These are phyloP conservation scores for Aplodontia rufa DNA, from an alignment of 2,113 vertebrate genomes.

Conservation along the genomic window DNA sequence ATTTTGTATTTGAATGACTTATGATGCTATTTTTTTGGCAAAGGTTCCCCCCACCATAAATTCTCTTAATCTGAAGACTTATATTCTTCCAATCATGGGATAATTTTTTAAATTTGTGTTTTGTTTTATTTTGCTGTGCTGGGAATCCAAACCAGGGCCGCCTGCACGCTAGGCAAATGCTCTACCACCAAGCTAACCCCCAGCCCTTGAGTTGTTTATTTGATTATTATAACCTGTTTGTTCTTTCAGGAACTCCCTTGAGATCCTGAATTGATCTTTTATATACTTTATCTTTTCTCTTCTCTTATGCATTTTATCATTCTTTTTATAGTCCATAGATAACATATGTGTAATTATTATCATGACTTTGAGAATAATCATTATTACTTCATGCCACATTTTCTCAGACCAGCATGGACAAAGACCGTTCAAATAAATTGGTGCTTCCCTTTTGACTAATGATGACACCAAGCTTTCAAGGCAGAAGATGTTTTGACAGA, in stretches of 20 bases:
- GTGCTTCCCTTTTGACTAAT: not conserved
- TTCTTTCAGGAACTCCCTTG: constrained; percentile 5
- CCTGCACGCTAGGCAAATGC: too few species aligned
- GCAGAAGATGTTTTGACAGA: not conserved
- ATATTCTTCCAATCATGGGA: not conserved
- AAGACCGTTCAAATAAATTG: not conserved
- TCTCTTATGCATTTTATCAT: not conserved
- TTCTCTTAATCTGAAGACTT: not conserved
- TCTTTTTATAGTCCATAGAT: not conserved
- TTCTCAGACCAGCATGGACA: not conserved
- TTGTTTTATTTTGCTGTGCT: too few species aligned
- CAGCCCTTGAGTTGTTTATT: not conserved
- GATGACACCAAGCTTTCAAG: not conserved
- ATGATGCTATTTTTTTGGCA: too few species aligned
- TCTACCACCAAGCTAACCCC: too few species aligned
- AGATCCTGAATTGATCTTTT: not conserved
- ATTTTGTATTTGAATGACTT: too few species aligned
- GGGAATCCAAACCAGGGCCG: too few species aligned
- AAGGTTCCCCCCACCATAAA: not conserved
- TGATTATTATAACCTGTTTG: not conserved
- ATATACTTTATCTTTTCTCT: not conserved
- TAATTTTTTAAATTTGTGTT: not conserved
- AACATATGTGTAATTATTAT: not conserved
- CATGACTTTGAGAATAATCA: not conserved
- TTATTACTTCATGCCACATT: not conserved